These are phyloP conservation scores for Copidosoma floridanum DNA, from an alignment of 1,140 invertebrate species.

Conservation along the genomic window DNA sequence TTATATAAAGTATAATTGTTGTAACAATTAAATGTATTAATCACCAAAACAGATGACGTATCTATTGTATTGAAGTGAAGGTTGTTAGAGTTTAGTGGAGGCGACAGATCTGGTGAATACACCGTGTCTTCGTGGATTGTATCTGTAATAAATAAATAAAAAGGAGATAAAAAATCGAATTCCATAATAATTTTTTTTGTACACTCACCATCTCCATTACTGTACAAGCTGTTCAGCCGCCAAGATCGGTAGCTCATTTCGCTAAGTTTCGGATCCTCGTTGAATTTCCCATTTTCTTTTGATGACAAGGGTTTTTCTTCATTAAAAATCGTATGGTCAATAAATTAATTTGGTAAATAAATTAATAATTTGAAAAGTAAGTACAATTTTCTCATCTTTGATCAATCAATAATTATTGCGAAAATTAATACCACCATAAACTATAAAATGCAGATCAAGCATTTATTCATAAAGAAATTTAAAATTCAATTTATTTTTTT, in stretches of 20 bases:
- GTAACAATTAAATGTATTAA: slow-evolving; percentile 1
- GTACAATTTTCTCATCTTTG: background rate
- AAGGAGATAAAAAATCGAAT: background rate
- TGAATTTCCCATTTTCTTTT: slow-evolving; percentile 33
- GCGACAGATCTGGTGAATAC: slow-evolving; percentile 34
- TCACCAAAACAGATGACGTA: slow-evolving; percentile 46
- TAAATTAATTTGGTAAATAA: slow-evolving; percentile 24
- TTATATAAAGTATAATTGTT: background rate
- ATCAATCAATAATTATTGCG: no score
- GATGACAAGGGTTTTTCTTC: slow-evolving; percentile 29
- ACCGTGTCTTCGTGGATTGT: slow-evolving; percentile 40
- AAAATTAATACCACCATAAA: no score
- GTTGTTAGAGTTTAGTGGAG: slow-evolving; percentile 39
- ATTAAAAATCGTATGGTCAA: slow-evolving; percentile 36
- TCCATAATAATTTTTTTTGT: background rate
- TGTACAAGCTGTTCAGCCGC: slow-evolving; percentile 52
- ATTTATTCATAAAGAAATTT: no score
- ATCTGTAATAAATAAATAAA: slow-evolving; percentile 28
- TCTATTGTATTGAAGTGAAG: slow-evolving; percentile 38
- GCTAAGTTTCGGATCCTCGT: slow-evolving; percentile 46
- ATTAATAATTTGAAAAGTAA: background rate
- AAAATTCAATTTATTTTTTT: no score
- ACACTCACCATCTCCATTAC: slow-evolving; percentile 43
- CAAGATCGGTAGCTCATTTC: slow-evolving; percentile 54
- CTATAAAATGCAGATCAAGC: no score